Evolutionary conservation across 2,113 vertebrate genomes (phyloP).

Genomic region (Eonycteris spelaea): DNA sequence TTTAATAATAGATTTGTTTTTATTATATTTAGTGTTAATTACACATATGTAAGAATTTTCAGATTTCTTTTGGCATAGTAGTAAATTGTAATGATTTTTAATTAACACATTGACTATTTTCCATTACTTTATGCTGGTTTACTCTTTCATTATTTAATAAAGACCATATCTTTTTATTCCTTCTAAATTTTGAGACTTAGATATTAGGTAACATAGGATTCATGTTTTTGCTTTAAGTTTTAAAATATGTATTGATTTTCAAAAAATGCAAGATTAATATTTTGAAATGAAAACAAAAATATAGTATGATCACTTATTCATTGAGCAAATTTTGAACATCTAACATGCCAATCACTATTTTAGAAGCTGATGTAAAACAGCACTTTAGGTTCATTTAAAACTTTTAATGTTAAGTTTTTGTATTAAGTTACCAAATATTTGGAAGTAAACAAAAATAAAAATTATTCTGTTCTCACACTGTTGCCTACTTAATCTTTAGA

Average conservation of each 20-base stretch:
- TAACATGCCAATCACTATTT: neutral
- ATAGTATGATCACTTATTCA: neutral
- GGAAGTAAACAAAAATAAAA: constrained; percentile 17
- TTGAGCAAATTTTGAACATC: neutral
- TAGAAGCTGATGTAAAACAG: neutral
- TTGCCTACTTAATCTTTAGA: neutral
- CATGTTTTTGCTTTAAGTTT: constrained; percentile 40
- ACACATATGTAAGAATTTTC: neutral
- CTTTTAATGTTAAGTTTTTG: neutral
- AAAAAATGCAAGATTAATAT: neutral
- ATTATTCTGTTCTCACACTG: neutral
- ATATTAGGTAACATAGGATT: constrained; percentile 6
- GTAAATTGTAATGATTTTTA: constrained; percentile 1
- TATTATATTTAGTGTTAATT: constrained; percentile 14
- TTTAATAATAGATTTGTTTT: constrained; percentile 10
- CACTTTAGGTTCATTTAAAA: neutral
- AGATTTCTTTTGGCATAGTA: neutral
- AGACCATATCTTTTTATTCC: neutral
- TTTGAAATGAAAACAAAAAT: neutral
- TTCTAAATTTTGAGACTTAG: constrained; percentile 24
- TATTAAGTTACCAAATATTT: neutral
- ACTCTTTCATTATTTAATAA: neutral
- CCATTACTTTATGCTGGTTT: neutral
- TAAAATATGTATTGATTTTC: constrained; percentile 14
- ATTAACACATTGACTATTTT: neutral